A percentile compares a stretch with the other conserved stretches of the same genome.
These are phyloP conservation scores for Platysteira castanea DNA, from an alignment of 2,113 vertebrate genomes.

Conservation along the genomic window DNA sequence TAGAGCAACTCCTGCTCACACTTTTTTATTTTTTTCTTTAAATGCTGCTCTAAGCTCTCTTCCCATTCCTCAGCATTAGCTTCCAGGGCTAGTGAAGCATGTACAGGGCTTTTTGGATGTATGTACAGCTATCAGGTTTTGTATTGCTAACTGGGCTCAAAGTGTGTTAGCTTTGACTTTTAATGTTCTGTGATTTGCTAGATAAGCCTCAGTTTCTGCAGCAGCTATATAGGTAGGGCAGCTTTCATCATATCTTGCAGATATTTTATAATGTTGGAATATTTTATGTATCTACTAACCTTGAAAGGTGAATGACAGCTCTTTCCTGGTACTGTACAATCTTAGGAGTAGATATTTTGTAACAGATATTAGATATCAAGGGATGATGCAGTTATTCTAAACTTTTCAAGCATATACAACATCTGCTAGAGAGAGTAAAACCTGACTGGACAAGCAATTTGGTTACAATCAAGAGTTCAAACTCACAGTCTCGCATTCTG, in stretches of 20 bases:
- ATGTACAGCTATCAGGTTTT: neutral
- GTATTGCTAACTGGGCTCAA: constrained; percentile 1
- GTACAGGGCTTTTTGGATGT: neutral
- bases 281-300: neutral
- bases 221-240: neutral
- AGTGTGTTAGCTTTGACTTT: constrained; percentile 30
- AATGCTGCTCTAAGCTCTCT: neutral
- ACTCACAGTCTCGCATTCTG: neutral
- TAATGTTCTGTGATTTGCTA: constrained; percentile 26
- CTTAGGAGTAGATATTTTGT: neutral
- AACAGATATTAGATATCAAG: neutral
- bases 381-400: neutral
- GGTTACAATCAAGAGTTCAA: neutral
- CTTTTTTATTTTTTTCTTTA: neutral
- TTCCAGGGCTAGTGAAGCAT: neutral
- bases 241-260: neutral
- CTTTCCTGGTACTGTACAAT: neutral
- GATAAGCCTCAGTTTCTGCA: constrained; percentile 13
- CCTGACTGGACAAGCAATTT: neutral
- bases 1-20: neutral
- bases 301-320: neutral
- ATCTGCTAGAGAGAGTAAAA: neutral
- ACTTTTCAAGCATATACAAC: neutral
- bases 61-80: neutral
- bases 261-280: neutral